Evolutionary conservation across 2,797 vertebrate species (phyloP).

Genomic region (Apogon hyalosoma): DNA sequence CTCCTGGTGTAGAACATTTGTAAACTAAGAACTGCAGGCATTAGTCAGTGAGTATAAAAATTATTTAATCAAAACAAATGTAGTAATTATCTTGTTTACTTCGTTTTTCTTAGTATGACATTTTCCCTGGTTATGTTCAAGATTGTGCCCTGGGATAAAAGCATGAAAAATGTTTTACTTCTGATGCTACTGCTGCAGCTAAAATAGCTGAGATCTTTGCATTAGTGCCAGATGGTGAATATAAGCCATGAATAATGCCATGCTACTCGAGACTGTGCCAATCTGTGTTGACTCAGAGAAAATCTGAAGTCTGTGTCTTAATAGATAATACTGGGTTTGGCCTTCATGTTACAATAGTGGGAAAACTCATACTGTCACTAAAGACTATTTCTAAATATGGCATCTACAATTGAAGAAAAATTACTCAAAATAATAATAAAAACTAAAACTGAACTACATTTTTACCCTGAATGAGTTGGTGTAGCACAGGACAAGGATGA

Average conservation of each 20-base stretch:
- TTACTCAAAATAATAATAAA: slow-evolving; percentile 3
- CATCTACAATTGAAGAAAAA: slow-evolving; percentile 4
- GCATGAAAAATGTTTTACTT: slow-evolving; percentile 59
- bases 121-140: slow-evolving; percentile 48
- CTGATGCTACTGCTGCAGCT: slow-evolving; percentile 43
- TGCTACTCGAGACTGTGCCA: slow-evolving; percentile 40
- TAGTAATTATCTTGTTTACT: slow-evolving; percentile 67
- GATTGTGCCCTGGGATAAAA: slow-evolving; percentile 57
- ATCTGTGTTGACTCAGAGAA: slow-evolving; percentile 68
- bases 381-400: slow-evolving; percentile 19
- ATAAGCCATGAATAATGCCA: slow-evolving; percentile 65
- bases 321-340: slow-evolving; percentile 54
- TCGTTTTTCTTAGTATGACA: slow-evolving; percentile 39
- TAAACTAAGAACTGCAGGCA: slow-evolving; percentile 17
- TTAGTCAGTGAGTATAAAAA: slow-evolving; percentile 30
- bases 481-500: slow-evolving; percentile 13
- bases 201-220: slow-evolving; percentile 66
- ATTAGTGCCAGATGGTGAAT: slow-evolving; percentile 67
- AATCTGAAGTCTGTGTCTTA: slow-evolving; percentile 56
- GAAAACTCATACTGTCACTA: slow-evolving; percentile 18
- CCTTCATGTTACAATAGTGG: slow-evolving; percentile 26
- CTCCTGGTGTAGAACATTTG: slow-evolving; percentile 32
- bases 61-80: slow-evolving; percentile 58
- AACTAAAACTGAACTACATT: slow-evolving; percentile 10
- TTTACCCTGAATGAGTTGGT: slow-evolving; percentile 1